These are phyloP conservation scores for Polymixis flavicincta DNA, from an alignment of 2,888 invertebrate species.

Conservation along the genomic window DNA sequence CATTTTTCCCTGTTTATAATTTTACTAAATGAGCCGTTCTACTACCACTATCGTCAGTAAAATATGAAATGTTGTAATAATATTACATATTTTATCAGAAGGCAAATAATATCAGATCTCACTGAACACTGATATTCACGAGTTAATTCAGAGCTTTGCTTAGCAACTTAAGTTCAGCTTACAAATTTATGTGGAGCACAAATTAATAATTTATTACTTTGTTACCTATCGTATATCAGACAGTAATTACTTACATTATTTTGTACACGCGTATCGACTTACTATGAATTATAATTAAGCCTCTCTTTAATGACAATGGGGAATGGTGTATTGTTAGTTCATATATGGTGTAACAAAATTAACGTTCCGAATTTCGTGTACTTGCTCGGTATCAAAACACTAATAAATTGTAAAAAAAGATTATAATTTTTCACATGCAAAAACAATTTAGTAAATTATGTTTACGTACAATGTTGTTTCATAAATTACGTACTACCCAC, in stretches of 20 bases:
- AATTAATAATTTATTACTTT: constrained; percentile 53
- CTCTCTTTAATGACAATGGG: constrained; percentile 4
- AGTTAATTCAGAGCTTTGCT: constrained; percentile 35
- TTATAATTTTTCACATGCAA: no score
- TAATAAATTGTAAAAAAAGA: no score
- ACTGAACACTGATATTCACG: constrained; percentile 10
- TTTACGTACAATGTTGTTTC: no score
- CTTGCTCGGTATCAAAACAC: no score
- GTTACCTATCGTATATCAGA: constrained; percentile 16
- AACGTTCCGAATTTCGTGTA: no score
- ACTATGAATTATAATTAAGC: constrained; percentile 25
- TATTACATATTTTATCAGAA: constrained; percentile 6
- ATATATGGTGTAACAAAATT: background rate
- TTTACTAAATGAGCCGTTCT: background rate
- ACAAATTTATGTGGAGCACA: constrained; percentile 43
- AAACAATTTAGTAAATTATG: no score
- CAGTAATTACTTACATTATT: constrained; percentile 44
- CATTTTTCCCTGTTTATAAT: background rate
- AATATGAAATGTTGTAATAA: background rate
- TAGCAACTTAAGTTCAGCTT: constrained; percentile 33
- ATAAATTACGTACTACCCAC: no score
- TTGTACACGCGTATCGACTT: constrained; percentile 34
- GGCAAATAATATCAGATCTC: background rate
- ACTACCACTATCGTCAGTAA: background rate
- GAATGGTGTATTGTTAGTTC: background rate